Base-by-base conservation (phyloP, 2,888 invertebrate species). In the Linnaemya vulpina region DNA sequence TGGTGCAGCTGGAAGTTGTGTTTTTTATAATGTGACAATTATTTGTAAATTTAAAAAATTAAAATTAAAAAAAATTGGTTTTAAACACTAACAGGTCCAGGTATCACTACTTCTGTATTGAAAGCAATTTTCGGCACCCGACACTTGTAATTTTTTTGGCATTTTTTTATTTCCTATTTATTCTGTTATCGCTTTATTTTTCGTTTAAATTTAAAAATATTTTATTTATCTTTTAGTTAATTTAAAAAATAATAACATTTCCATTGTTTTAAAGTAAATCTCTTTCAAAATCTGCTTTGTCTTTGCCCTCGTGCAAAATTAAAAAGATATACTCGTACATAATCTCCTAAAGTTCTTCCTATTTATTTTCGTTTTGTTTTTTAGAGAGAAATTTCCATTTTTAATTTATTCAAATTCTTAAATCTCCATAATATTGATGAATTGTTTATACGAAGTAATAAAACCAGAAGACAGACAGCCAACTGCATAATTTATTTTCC, bases 361-460 rank as follows among this genome's bases (percentile, higher is more conserved):
- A 30, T 30, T n/a, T n/a, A n/a, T n/a, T n/a, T n/a, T n/a, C n/a
- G 5, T 30, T 30, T 3, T 30, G 30, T 30, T 30, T 58, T 43
- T 60, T 17, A 55, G 38, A 38, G 20, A 53, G 2, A 67, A 67
- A 76, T 76, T 76, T 76, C 35, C 43, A 76, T 76, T 55, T 55
- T 76, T 55, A 76, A 67, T 55, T 30, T 67, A 67, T 65, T 62
- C 77, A 70, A 78, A 78, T 78, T 68, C 46, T 25, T 60, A 51
- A 68, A 77, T 77, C 77, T 70, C 60, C 30, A 62, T 70, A 78
- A 78, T 78, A 70, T 78, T 78, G 77, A 78, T 62, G 77, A 68
- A 78, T 78, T 70, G 60, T 38, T 58, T 58, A 76, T 76, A 46
- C 67, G 38, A 77, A 49, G 49, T 38, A 25, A 20, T 55, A 65